phyloP scores from a whole-genome alignment of 2,113 vertebrate species.

The Camelus bactrianus region DNA sequence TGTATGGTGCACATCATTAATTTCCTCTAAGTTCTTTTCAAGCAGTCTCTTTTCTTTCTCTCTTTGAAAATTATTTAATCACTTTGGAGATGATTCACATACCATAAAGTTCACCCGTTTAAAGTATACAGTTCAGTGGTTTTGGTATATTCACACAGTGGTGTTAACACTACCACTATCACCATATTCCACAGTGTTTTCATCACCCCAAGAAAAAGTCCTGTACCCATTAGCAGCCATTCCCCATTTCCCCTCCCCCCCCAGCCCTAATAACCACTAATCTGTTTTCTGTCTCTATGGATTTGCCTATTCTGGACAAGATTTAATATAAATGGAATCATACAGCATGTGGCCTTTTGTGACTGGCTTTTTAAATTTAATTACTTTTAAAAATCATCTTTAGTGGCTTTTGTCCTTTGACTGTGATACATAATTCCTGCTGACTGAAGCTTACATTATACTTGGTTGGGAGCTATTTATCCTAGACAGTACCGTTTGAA shows the following conservation, averaged over 20 bases:
- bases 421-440: neutral
- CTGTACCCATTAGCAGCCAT: neutral
- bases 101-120: neutral
- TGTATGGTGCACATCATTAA: neutral
- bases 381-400: neutral
- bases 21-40: conserved; percentile 27
- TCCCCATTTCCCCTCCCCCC: neutral
- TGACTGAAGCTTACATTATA: neutral
- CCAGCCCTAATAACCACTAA: neutral
- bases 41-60: conserved; percentile 30
- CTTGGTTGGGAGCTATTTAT: conserved; percentile 30
- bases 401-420: conserved; percentile 29
- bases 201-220: neutral
- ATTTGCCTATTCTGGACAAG: neutral
- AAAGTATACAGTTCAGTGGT: neutral
- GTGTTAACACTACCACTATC: neutral
- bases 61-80: conserved; percentile 30
- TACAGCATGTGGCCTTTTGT: neutral
- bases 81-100: neutral
- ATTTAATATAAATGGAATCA: neutral
- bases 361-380: neutral
- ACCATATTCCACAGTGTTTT: conserved; percentile 20
- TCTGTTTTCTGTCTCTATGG: neutral
- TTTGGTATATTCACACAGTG: neutral
- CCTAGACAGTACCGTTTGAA: neutral